A percentile compares a stretch with the other conserved stretches of the same genome.
Evolutionary conservation across 2,113 vertebrate species (phyloP).

Genomic region (Romanogobio albipinnatus): DNA sequence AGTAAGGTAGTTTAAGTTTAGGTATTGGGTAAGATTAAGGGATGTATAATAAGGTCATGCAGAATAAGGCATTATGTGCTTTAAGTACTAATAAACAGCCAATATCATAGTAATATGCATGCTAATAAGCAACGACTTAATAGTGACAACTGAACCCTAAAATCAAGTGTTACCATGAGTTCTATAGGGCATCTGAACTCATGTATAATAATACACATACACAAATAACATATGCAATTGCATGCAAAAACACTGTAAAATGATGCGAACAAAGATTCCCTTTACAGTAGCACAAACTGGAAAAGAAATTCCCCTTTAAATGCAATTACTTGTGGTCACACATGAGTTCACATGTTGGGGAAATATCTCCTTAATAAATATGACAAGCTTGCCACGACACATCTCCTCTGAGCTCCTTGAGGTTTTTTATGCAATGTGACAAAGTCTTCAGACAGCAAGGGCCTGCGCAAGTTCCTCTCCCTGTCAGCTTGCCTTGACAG

Average conservation of each 20-base stretch:
- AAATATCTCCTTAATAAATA: conserved; percentile 72
- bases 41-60: no score
- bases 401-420: conserved; percentile 67
- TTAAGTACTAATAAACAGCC: no score
- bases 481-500: conserved; percentile 74
- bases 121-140: no score
- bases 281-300: not conserved
- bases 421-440: conserved; percentile 71
- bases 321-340: conserved; percentile 71
- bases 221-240: not conserved
- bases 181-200: not conserved
- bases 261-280: not conserved
- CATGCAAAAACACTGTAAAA: not conserved
- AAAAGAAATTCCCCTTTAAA: conserved; percentile 54
- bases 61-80: no score
- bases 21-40: no score
- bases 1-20: no score
- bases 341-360: conserved; percentile 62
- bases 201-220: not conserved
- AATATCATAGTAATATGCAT: no score
- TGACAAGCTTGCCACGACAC: conserved; percentile 73
- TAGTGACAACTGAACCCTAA: no score
- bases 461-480: conserved; percentile 53
- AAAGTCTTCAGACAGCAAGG: conserved; percentile 67
- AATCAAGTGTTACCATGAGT: not conserved